A percentile compares a stretch with the other conserved stretches of the same genome.
phyloP scores from a whole-genome alignment of 2,113 vertebrate genomes.

The Sinocyclocheilus anshuiensis region DNA sequence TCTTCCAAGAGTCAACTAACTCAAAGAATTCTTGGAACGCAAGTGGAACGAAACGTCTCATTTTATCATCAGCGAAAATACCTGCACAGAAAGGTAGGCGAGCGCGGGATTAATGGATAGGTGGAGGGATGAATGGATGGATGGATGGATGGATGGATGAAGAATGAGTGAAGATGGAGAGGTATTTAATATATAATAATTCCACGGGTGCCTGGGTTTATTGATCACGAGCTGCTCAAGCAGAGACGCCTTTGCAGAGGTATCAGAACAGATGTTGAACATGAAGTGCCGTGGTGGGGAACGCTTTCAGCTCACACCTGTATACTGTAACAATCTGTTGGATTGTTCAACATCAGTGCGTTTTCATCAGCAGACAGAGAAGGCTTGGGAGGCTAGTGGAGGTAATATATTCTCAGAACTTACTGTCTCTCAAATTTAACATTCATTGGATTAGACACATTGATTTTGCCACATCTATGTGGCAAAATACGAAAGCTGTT shows the following conservation, averaged over 20 bases:
- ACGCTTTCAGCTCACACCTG: background rate
- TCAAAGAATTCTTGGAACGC: background rate
- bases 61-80: constrained; percentile 1
- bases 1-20: background rate
- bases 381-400: background rate
- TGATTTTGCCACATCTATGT: background rate
- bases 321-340: constrained; percentile 23
- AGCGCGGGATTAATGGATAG: background rate
- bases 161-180: constrained; percentile 18
- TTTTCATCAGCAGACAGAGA: constrained; percentile 14
- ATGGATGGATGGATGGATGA: background rate
- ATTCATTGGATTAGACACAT: background rate
- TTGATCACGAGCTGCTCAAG: constrained; percentile 43
- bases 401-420: background rate
- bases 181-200: constrained; percentile 49
- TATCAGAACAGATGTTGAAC: constrained; percentile 47
- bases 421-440: background rate
- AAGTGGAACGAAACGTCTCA: constrained; percentile 14
- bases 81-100: background rate
- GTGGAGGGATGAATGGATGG: constrained; percentile 11
- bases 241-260: constrained; percentile 19
- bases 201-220: constrained; percentile 33
- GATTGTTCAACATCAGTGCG: constrained; percentile 27
- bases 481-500: background rate
- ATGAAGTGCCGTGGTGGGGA: background rate